These are phyloP conservation scores for Pseudorectes ferrugineus DNA, from an alignment of 2,113 vertebrate genomes.

Conservation along the genomic window DNA sequence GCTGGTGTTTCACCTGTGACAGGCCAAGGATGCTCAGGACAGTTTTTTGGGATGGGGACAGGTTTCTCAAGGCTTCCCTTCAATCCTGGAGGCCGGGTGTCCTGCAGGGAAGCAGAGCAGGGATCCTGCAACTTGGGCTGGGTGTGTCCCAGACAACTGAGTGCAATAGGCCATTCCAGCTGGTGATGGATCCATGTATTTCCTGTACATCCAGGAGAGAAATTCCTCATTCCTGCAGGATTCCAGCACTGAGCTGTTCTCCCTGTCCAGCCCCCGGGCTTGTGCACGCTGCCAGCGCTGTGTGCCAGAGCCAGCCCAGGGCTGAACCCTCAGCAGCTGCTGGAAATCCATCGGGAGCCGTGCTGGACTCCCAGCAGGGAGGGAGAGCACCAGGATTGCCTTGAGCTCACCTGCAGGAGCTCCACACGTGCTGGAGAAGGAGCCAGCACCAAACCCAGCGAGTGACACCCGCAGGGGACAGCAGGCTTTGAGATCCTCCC, in stretches of 20 bases:
- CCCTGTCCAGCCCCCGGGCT: not conserved
- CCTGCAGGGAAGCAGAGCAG: not conserved
- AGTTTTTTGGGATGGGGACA: not conserved
- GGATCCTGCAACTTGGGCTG: not conserved
- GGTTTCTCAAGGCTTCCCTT: not conserved
- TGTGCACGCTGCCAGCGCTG: not conserved
- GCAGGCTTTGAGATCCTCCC: not conserved
- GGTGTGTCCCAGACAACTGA: not conserved
- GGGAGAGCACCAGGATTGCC: not conserved
- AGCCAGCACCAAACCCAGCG: not conserved
- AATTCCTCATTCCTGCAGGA: not conserved
- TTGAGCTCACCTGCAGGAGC: not conserved
- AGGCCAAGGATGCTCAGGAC: not conserved
- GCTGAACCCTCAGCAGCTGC: not conserved
- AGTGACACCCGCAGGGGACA: not conserved
- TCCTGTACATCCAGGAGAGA: not conserved
- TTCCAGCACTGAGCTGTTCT: not conserved
- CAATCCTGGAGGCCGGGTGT: not conserved
- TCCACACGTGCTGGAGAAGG: not conserved
- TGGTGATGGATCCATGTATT: rapidly evolving
- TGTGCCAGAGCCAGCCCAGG: not conserved
- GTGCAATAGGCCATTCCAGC: not conserved
- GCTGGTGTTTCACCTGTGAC: not conserved
- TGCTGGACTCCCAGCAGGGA: not conserved
- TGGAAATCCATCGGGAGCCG: not conserved